A percentile compares a stretch with the other conserved stretches of the same genome.
phyloP scores from a whole-genome alignment of 1,140 invertebrate genomes.

The Temnothorax curvispinosus region DNA sequence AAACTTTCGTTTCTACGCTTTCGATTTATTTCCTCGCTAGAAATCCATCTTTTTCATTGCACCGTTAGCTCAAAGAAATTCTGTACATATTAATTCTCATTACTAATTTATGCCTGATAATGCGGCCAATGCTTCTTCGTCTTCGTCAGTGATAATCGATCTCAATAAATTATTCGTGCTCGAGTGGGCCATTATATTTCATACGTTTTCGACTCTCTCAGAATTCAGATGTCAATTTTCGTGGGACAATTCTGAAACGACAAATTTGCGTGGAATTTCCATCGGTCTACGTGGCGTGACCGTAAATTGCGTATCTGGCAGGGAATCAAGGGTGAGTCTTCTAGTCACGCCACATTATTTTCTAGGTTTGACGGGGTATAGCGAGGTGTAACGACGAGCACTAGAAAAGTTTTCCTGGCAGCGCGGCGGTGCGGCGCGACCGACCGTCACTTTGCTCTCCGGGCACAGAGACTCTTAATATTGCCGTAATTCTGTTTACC shows the following conservation, averaged over 20 bases:
- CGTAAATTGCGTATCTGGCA: constrained; percentile 73
- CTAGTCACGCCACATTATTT: constrained; percentile 69
- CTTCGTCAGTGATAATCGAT: constrained; percentile 4
- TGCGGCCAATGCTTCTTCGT: not conserved
- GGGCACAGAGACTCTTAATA: constrained; percentile 41
- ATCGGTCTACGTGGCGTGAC: constrained; percentile 36
- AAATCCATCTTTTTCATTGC: not conserved
- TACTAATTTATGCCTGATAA: not conserved
- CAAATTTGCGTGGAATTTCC: constrained; percentile 55
- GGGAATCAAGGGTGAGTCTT: constrained; percentile 68
- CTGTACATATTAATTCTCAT: not conserved
- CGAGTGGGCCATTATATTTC: not conserved
- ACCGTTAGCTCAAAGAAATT: not conserved
- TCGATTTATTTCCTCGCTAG: not conserved
- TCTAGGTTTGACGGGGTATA: constrained; percentile 48
- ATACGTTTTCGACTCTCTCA: not conserved
- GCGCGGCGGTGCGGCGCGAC: constrained; percentile 16
- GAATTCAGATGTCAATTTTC: constrained; percentile 60
- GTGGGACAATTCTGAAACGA: constrained; percentile 30
- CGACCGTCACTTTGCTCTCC: constrained; percentile 38
- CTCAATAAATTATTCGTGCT: constrained; percentile 18
- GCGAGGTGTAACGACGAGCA: constrained; percentile 48
- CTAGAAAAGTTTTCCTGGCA: constrained; percentile 51
- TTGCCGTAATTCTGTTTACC: constrained; percentile 46
- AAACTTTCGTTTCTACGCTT: not conserved